These are phyloP conservation scores for Prolemur simus DNA, from an alignment of 2,113 vertebrate genomes.

Conservation along the genomic window DNA sequence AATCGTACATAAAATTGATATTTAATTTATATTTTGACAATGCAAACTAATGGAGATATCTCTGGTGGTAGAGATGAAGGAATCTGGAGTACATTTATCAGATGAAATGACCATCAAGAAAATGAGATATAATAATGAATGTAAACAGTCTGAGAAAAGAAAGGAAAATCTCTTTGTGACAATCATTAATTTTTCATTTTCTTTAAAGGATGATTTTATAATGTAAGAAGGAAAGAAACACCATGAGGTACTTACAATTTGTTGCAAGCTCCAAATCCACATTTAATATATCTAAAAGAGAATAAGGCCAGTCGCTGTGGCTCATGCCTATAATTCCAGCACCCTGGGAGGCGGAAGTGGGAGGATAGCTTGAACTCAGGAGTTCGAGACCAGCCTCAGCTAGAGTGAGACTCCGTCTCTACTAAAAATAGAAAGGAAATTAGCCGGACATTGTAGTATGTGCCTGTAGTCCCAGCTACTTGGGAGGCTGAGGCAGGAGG, in stretches of 20 bases:
- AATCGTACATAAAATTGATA: conserved; percentile 44
- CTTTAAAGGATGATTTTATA: conserved; percentile 55
- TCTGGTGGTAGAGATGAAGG: conserved; percentile 43
- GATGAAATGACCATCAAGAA: conserved; percentile 48
- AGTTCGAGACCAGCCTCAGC: too few species aligned
- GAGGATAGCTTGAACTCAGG: too few species aligned
- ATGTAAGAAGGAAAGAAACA: conserved; percentile 14
- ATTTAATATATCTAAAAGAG: conserved; percentile 9
- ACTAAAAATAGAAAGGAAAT: too few species aligned
- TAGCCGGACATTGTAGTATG: too few species aligned
- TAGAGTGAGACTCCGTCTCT: too few species aligned
- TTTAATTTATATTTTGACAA: conserved; percentile 58
- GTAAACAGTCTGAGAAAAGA: conserved; percentile 38
- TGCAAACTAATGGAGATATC: conserved; percentile 33
- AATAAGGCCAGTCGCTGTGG: not conserved
- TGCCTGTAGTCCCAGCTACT: too few species aligned
- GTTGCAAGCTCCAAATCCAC: conserved; percentile 39
- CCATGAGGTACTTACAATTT: conserved; percentile 26
- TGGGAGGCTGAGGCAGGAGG: too few species aligned
- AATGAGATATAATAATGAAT: conserved; percentile 48
- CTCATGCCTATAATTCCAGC: too few species aligned
- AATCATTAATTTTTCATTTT: conserved; percentile 51
- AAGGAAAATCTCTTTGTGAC: conserved; percentile 47
- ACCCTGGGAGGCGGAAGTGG: too few species aligned
- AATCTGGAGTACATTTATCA: conserved; percentile 45